Base-by-base conservation (phyloP, 2,797 vertebrate genomes). In the Gymnoscopelus microlampas region DNA sequence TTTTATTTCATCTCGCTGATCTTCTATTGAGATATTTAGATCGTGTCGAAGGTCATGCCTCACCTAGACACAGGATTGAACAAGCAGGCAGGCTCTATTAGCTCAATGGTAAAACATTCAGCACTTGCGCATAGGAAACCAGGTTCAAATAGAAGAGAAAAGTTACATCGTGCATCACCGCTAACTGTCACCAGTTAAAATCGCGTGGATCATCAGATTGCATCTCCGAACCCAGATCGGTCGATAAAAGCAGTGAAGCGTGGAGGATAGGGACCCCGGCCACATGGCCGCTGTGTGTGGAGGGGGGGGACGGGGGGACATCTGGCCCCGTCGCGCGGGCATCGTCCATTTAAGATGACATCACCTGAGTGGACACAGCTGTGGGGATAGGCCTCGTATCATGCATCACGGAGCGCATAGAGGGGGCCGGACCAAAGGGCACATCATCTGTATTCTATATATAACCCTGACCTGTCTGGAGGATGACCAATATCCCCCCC, bases 311-410 rank as follows among this genome's bases (percentile, higher is more conserved):
- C 44, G 50, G 32, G 39, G 73, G 73, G 65, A 73, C 87, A 83
- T 79, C 78, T 85, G 84, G 39, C 57, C 76, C 57, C 3, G 29
- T 59, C 58, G 50, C 66, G 29, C 63, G 24, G 44, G 66, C 49
- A 7, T 76, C 71, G 73, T 87, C 79, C 74, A 84, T 84, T 87
- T 78, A 5, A 53, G 53, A 68, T 77, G 78, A 70, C 74, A 81
- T 77, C 79, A 77, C 77, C 77, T 66, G 78, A 70, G 78, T 75
- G 82, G 80, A 78, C 73, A 8, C 82, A 80, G 83, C 82, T 81
- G 82, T 56, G 68, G 78, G 73, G 53, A n/a, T n/a, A 47, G 59
- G 29, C 69, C 10, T 47, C 26, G 78, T 70, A 26, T 63, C 65
- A 77, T 88, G 68, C 53, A 80, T 85, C 83, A 82, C 53, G 19